phyloP scores from a whole-genome alignment of 1,140 invertebrate species.

The Panulirus ornatus region DNA sequence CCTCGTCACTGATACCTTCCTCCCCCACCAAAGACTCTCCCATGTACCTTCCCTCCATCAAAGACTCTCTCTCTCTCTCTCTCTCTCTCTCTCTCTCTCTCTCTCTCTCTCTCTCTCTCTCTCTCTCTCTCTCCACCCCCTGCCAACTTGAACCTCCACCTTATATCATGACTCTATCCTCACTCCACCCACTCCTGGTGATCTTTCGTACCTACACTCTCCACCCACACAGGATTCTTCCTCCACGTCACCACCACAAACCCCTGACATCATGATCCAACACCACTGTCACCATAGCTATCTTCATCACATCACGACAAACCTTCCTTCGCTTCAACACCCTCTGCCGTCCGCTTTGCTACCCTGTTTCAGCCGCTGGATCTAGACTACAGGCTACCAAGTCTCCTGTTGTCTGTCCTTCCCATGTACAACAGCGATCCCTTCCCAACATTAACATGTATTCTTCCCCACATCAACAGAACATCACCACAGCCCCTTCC shows the following conservation, averaged over 20 bases:
- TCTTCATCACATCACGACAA: no score
- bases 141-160: background rate
- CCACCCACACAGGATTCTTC: background rate
- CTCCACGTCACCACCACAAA: background rate
- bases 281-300: background rate
- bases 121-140: constrained; percentile 5
- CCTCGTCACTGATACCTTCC: background rate
- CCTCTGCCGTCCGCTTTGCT: background rate
- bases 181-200: background rate
- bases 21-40: background rate
- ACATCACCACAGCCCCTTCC: no score
- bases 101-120: background rate
- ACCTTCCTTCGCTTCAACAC: background rate
- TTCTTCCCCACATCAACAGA: no score
- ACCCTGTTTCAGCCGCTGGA: no score
- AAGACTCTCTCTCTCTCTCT: background rate
- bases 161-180: background rate
- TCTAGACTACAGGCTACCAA: no score
- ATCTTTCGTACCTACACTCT: no score
- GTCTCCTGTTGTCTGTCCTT: no score
- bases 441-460: no score
- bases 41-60: background rate
- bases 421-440: no score
- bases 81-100: constrained; percentile 1
- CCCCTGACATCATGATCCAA: background rate